These are phyloP conservation scores for Pangasius djambal DNA, from an alignment of 2,797 vertebrate species.

Conservation along the genomic window DNA sequence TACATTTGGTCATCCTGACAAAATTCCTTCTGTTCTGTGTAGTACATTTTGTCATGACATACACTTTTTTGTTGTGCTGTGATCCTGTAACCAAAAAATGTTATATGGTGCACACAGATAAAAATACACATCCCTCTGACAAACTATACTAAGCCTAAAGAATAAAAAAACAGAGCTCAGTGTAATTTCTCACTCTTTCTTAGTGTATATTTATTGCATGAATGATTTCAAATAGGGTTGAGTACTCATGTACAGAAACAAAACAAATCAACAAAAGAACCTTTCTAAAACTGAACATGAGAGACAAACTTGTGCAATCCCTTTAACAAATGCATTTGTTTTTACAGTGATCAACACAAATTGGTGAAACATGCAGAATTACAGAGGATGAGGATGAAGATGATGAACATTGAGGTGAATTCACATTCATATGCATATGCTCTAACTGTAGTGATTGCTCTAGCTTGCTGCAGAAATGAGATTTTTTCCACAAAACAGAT, in stretches of 20 bases:
- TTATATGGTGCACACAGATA: too few relatives aligned
- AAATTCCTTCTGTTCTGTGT: background rate
- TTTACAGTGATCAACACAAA: conserved; percentile 29
- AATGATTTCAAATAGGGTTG: conserved; percentile 52
- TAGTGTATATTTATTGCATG: conserved; percentile 62
- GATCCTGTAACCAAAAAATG: background rate
- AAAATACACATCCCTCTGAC: background rate
- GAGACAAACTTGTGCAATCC: conserved; percentile 46
- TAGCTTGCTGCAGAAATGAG: conserved; percentile 35
- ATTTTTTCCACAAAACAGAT: conserved; percentile 29
- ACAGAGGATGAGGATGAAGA: conserved; percentile 14
- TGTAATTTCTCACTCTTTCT: conserved; percentile 51
- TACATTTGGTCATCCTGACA: background rate
- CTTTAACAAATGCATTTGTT: conserved; percentile 38
- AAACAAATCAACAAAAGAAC: conserved; percentile 31
- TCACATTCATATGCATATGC: conserved; percentile 42
- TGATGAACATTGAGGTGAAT: conserved; percentile 41
- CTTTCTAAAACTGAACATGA: conserved; percentile 42
- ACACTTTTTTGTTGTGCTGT: background rate
- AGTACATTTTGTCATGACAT: background rate
- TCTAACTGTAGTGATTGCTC: conserved; percentile 50
- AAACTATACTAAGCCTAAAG: background rate
- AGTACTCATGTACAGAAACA: conserved; percentile 38
- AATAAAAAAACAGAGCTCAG: background rate
- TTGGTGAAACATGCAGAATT: conserved; percentile 20